Evolutionary conservation across 2,113 vertebrate genomes (phyloP).

Genomic region (Gambusia affinis): DNA sequence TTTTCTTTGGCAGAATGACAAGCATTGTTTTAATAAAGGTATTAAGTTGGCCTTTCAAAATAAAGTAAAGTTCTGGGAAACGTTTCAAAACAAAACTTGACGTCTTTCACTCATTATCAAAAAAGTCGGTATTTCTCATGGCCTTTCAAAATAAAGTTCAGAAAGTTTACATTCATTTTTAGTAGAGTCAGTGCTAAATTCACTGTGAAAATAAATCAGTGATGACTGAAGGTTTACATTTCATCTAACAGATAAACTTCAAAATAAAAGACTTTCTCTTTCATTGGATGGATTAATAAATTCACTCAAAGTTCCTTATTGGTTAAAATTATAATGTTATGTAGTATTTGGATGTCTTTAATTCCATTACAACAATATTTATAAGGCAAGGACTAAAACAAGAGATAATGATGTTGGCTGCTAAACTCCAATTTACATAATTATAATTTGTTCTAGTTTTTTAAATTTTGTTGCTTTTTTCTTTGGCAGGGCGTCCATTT

Average conservation of each 20-base stretch:
- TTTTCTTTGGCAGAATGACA: not conserved
- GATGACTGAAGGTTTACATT: not conserved
- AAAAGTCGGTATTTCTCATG: no score
- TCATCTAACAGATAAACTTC: not conserved
- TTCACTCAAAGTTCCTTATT: no score
- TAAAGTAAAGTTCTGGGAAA: not conserved
- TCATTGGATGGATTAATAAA: no score
- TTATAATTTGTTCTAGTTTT: not conserved
- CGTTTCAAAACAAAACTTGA: no score
- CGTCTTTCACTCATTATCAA: no score
- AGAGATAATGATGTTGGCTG: not conserved
- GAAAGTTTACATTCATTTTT: not conserved
- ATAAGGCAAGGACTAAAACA: no score
- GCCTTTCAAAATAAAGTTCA: not conserved
- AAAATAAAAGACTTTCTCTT: not conserved
- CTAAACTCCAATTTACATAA: not conserved
- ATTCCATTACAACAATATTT: no score
- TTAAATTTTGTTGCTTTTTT: not conserved
- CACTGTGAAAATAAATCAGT: not conserved
- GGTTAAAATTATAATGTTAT: not conserved
- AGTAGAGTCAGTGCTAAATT: not conserved
- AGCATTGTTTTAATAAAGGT: not conserved
- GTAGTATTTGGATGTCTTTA: not conserved
- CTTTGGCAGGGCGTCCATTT: constrained; percentile 91
- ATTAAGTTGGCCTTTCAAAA: not conserved